A percentile compares a stretch with the other conserved stretches of the same genome.
phyloP scores from a whole-genome alignment of 2,113 vertebrate genomes.

The Pteropus alecto region DNA sequence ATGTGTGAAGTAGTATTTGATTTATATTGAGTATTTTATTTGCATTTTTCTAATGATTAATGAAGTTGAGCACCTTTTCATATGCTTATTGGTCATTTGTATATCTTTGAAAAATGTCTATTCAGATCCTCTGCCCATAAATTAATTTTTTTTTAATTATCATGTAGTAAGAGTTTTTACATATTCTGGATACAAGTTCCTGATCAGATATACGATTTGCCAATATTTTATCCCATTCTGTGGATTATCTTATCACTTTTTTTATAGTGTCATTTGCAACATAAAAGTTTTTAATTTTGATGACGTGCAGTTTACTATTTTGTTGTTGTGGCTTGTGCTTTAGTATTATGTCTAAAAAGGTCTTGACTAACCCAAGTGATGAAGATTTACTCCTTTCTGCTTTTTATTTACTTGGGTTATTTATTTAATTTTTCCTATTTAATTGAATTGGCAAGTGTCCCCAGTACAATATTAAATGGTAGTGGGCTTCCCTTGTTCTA shows the following conservation, averaged over 20 bases:
- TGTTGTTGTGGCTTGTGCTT: not conserved
- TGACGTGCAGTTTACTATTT: not conserved
- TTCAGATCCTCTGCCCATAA: not conserved
- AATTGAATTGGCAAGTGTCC: not conserved
- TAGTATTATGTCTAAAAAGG: not conserved
- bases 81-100: not conserved
- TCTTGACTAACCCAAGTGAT: not conserved
- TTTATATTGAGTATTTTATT: not conserved
- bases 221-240: not conserved
- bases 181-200: not conserved
- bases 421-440: slow-evolving; percentile 33
- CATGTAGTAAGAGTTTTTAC: not conserved
- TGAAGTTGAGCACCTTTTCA: not conserved
- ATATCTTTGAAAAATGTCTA: not conserved
- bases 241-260: not conserved
- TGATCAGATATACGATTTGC: not conserved
- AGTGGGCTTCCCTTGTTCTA: not conserved
- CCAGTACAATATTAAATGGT: not conserved
- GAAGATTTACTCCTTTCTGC: not conserved
- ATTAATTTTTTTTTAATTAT: not conserved
- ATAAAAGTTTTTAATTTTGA: not conserved
- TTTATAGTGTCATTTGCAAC: not conserved
- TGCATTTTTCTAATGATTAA: not conserved
- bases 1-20: not conserved
- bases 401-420: not conserved